phyloP scores from a whole-genome alignment of 2,113 vertebrate genomes.

The Morone chrysops region DNA sequence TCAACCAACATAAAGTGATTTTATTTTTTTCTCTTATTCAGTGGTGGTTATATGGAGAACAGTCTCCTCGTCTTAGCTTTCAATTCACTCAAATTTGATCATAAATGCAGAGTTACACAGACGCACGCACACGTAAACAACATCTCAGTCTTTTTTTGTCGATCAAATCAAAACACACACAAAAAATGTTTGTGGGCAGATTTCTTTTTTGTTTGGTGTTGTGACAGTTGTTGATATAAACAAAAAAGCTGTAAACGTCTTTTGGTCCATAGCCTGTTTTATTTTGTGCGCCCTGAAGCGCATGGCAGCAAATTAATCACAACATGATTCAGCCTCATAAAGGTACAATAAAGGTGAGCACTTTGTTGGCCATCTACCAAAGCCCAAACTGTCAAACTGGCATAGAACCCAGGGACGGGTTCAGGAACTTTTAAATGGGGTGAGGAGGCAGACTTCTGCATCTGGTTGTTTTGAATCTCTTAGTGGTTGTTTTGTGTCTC shows the following conservation, averaged over 20 bases:
- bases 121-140: too few relatives aligned
- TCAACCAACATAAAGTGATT: too few relatives aligned
- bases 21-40: too few relatives aligned
- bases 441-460: not conserved
- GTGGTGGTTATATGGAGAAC: too few relatives aligned
- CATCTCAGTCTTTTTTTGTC: not conserved
- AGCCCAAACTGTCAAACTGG: not conserved
- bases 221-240: conserved; percentile 26
- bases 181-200: not conserved
- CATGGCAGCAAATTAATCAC: conserved; percentile 42
- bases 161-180: not conserved
- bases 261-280: conserved; percentile 15
- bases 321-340: conserved; percentile 32
- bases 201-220: conserved; percentile 35
- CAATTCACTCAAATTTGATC: too few relatives aligned
- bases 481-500: not conserved
- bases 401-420: not conserved
- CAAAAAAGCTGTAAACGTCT: conserved; percentile 23
- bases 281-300: not conserved
- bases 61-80: too few relatives aligned
- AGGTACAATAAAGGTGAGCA: not conserved
- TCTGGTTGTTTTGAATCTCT: not conserved
- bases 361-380: not conserved
- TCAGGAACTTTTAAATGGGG: not conserved
- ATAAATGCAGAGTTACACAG: too few relatives aligned